Base-by-base conservation (phyloP, 2,113 vertebrate species). In the Platichthys stellatus region DNA sequence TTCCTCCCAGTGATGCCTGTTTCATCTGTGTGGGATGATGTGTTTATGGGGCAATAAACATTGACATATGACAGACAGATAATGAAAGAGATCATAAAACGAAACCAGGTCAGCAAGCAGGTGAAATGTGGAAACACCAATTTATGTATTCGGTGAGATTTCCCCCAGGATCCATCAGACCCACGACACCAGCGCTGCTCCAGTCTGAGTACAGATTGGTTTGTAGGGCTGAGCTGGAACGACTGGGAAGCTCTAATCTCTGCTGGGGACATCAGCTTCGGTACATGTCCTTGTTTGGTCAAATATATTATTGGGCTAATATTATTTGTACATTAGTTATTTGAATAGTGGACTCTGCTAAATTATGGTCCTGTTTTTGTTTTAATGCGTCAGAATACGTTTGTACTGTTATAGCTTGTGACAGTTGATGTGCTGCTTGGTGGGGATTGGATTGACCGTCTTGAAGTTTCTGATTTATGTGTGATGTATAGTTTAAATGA, bases 71-170 rank as follows among this genome's bases (percentile, higher is more conserved):
- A 86, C 83, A 78, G 78, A 89, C 80, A 80, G 85, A 89, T 87
- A 87, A 91, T 89, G 74, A 90, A 87, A 88, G 69, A 85, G 72
- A 86, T 89, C 82, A 85, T 88, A 82, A 86, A 90, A 88, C 45
- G 69, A 78, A 76, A 76, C 73, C 77, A 58, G 86, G 86, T 87
- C 85, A 89, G 82, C 72, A 82, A 74, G 79, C 71, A 77, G 84
- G 86, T 82, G 79, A 89, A 86, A 87, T 28, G 69, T 49, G 79
- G 83, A 90, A 89, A 74, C 86, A 89, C 75, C 69, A 76, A 76
- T 86, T 87, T 75, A 84, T 85, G 72, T 78, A 78, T 49, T 74
- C 72, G 45, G 75, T 56, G 23, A 85, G 76, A 91, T 91, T 92
- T 91, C 89, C 89, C 86, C 13, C 23, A 72, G 87, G 90, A 85